phyloP scores from a whole-genome alignment of 1,140 invertebrate genomes.

The Pachypsylla venusta region DNA sequence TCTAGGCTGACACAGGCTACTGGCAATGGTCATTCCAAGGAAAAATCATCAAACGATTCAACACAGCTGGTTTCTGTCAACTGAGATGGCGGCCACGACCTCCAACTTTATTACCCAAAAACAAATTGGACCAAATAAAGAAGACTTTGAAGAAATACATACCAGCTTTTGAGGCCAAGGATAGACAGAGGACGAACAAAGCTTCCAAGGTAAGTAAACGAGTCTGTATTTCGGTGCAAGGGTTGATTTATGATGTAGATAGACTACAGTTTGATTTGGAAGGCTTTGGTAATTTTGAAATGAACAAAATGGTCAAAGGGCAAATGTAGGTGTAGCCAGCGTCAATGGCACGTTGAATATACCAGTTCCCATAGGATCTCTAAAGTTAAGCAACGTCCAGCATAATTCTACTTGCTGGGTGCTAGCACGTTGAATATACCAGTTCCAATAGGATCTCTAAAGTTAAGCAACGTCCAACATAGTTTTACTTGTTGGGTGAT shows the following conservation, averaged over 20 bases:
- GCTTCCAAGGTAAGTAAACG: conserved; percentile 62
- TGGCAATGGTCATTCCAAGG: conserved; percentile 98
- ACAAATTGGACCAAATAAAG: conserved; percentile 84
- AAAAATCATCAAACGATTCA: conserved; percentile 59
- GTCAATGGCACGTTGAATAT: no score
- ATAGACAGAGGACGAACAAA: conserved; percentile 78
- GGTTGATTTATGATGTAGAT: background rate
- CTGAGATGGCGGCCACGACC: conserved; percentile 92
- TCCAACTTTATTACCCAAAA: conserved; percentile 59
- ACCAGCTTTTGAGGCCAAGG: conserved; percentile 89
- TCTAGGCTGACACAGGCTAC: conserved; percentile 75
- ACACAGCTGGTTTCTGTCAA: conserved; percentile 84
- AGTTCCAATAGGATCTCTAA: no score
- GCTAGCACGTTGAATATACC: no score
- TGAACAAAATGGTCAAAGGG: no score
- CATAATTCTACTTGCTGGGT: no score
- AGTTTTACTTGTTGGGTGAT: no score
- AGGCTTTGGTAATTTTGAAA: no score
- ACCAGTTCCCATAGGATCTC: no score
- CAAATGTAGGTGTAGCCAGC: no score
- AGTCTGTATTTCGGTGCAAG: background rate
- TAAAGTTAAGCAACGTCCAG: no score
- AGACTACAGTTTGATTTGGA: background rate
- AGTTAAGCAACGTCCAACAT: no score
- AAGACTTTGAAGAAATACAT: conserved; percentile 98